Base-by-base conservation (phyloP, 1,140 invertebrate species). In the Drosophila gunungcola region DNA sequence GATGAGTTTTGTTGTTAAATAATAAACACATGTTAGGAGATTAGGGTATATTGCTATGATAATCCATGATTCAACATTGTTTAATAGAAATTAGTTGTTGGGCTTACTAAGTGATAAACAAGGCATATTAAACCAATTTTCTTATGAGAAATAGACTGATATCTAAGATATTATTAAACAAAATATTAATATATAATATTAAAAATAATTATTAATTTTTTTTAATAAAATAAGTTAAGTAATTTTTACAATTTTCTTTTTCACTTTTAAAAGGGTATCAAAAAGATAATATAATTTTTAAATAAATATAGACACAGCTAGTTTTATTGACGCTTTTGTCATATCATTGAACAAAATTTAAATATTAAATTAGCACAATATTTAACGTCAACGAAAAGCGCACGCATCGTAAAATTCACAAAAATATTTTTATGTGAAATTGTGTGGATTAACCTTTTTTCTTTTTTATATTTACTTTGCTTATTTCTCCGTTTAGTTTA, bases 351-450 rank as follows among this genome's bases (percentile, higher is more conserved):
- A 52, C 54, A 64, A 64, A 63, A 84, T 88, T 84, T 88, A 56
- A 88, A 88, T 88, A 89, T 88, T 89, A 80, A 88, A 88, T 88
- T 84, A 84, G 78, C 84, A 84, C 76, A 89, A 84, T 89, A 89
- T 84, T 88, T 88, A 88, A 88, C 80, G 83, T 88, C 84, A 80
- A 64, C 76, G 54, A 67, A 73, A 73, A 64, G 61, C 64, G 80
- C 63, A 65, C 65, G 57, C 52, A 57, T 80, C 84, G 46, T 88
- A 84, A 88, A 89, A 74, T 67, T 64, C 38, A 41, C 34, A 67
- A 84, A 89, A 72, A 89, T 83, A 88, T 88, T 70, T 89, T 73
- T 77, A 84, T 78, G 57, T 63, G 61, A 64, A 76, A 65, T 69
- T 49, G 48, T 78, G 41, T 62, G 42, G 51, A 77, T 43, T 70